These are phyloP conservation scores for Eptesicus fuscus DNA, from an alignment of 2,113 vertebrate genomes.

Conservation along the genomic window DNA sequence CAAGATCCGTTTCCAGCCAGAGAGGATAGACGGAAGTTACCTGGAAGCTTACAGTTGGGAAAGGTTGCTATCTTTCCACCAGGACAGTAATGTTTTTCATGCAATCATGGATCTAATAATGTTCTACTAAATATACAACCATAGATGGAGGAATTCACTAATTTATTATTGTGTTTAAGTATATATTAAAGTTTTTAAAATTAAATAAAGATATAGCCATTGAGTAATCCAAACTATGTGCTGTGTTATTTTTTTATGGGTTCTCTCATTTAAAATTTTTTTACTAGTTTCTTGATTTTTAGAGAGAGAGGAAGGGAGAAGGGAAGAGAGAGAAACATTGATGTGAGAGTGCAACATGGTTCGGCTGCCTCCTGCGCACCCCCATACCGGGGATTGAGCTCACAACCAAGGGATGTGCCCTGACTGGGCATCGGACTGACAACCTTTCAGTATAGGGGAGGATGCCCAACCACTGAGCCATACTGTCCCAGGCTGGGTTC, in stretches of 20 bases:
- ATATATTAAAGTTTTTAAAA: neutral
- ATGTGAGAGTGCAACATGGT: too few relatives aligned
- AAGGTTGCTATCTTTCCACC: neutral
- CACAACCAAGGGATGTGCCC: too few relatives aligned
- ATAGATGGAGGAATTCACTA: neutral
- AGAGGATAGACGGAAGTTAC: neutral
- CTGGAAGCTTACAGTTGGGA: neutral
- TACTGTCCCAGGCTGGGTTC: too few relatives aligned
- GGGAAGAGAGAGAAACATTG: too few relatives aligned
- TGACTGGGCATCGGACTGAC: too few relatives aligned
- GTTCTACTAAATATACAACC: neutral
- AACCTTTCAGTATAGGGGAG: too few relatives aligned
- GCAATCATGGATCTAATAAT: neutral
- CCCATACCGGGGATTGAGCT: too few relatives aligned
- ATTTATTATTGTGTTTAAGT: neutral
- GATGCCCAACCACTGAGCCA: too few relatives aligned
- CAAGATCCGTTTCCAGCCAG: neutral
- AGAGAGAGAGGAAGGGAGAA: too few relatives aligned
- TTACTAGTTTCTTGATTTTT: too few relatives aligned
- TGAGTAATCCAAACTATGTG: neutral
- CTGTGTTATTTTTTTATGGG: accelerated
- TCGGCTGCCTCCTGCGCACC: too few relatives aligned
- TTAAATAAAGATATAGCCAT: neutral
- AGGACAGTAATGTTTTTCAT: neutral
- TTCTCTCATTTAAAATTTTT: neutral